Evolutionary conservation across 2,888 invertebrate species (phyloP), one percentile per base, ranked within the genome.

Genomic region (Drosophila mimica): DNA sequence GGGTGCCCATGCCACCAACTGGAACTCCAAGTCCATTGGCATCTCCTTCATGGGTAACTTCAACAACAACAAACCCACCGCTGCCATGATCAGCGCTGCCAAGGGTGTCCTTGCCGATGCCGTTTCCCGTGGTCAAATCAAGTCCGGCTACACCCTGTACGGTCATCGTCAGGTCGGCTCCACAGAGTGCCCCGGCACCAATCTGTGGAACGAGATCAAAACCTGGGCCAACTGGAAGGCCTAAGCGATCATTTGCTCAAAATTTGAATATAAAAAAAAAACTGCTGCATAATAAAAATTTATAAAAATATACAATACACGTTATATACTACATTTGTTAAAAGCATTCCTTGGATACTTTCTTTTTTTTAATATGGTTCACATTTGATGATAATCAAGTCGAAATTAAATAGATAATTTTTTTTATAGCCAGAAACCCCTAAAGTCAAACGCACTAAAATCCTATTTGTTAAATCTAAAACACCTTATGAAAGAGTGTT

Each of bases 131-230:
- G 82, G 82, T 28, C 82, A 82, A 48, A 67, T 87, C 51, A 40
- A 40, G 3, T 82, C 82, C 25, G 82, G 82, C 31, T 83, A 87
- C 58, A 65, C 48, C 6, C 71, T 82, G 40, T 85, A 89, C 48
- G 91, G 92, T 38, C 92, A 92, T 77, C 85, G 90, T 15, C 91
- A 92, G 76, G 89, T 88, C 4, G 68, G 89, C 67, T 36, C 86
- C 34, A 91, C 91, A n/a, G 91, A 92, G 54, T 91, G 91, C 72
- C 91, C 92, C 48, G 92, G 92, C 63, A 90, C 76, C 59, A 91
- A 83, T 33, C 74, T 91, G 72, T 91, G 83, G 77, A 74, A 70
- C 66, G 90, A 91, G 79, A 92, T 92, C 62, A 83, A 88, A 61
- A 81, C 72, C 46, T 92, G 92, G 92, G 56, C 91, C 40, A 75